Evolutionary conservation across 1,140 invertebrate genomes (phyloP), one percentile per base, ranked within the genome.

Genomic region (Hyposmocoma kahamanoa): DNA sequence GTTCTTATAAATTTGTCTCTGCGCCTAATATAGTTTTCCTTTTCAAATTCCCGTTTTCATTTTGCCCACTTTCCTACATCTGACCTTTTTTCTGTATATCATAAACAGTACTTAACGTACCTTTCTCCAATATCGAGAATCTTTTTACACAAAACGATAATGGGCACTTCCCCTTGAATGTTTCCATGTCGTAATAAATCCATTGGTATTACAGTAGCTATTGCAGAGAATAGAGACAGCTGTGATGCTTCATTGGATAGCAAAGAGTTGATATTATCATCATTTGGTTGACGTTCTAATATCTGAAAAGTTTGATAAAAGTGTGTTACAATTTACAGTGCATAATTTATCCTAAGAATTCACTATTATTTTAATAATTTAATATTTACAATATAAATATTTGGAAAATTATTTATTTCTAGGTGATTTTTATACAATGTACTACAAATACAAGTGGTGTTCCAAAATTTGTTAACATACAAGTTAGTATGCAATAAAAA

Each of bases 81-180:
- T n/a, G n/a, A n/a, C n/a, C n/a, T n/a, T n/a, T n/a, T n/a, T n/a
- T n/a, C n/a, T n/a, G n/a, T n/a, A n/a, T n/a, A 26, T 26, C 5
- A 26, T 26, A 26, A 26, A 26, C 11, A 26, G 24, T 26, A 26
- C 24, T 6, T 5, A 26, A 34, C n/a, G 3, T 46, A 82, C 75
- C 67, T 72, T 5, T 82, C 78, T 15, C 68, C 75, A 24, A 79
- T 68, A 4, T 45, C 46, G 19, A 79, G 43, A 34, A 83, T 60
- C n/a, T 64, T 56, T 0, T 65, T 26, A 36, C 62, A 64, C 0
- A 83, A 32, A 3, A 46, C 36, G 1, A 74, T 4, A 0, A 75
- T 36, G 9, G 68, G 64, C 0, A 56, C 28, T 21, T 51, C 32
- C 9, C 42, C 53, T 0, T 46, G 22, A 0, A 65, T 18, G 1